Conservation (phyloP, 2,888 invertebrate genomes). For the Rhopalosiphum nymphaeae region DNA sequence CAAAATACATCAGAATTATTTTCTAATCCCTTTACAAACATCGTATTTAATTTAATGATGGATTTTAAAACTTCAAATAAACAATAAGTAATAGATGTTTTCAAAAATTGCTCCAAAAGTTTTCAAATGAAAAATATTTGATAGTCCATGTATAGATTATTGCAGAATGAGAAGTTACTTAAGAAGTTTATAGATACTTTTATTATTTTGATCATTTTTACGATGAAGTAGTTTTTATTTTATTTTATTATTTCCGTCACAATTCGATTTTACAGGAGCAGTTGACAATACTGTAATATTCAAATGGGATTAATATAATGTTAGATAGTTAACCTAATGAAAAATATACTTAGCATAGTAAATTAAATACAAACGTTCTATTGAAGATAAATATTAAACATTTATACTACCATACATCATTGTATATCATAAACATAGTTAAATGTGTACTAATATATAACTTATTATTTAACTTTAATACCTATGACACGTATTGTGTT, state of each 20-base stretch:
- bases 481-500: background rate
- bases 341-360: background rate
- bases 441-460: background rate
- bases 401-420: background rate
- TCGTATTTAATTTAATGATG: background rate
- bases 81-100: background rate
- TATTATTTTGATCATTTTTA: background rate
- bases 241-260: background rate
- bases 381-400: background rate
- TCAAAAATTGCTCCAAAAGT: background rate
- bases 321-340: background rate
- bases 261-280: background rate
- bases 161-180: background rate
- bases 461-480: background rate
- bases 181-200: background rate
- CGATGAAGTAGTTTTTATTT: background rate
- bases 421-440: background rate
- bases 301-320: background rate
- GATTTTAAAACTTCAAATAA: background rate
- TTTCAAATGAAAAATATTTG: background rate
- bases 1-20: constrained; percentile 14
- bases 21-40: constrained; percentile 8
- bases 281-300: background rate
- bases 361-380: background rate
- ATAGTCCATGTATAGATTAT: background rate